Evolutionary conservation across 2,797 vertebrate species (phyloP).

Genomic region (Sarcophilus harrisii): DNA sequence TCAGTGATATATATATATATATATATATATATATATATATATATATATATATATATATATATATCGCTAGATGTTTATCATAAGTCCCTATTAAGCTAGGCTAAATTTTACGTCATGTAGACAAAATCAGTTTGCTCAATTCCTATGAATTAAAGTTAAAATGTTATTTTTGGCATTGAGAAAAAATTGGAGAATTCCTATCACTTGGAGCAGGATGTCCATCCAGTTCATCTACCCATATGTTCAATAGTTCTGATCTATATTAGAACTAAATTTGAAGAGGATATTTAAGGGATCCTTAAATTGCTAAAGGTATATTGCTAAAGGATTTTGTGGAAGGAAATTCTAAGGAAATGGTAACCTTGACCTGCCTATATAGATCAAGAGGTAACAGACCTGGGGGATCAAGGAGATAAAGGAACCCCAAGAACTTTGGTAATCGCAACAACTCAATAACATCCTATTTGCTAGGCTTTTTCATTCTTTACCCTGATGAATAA

Average conservation of each 20-base stretch:
- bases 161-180: background rate
- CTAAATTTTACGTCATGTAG: slow-evolving; percentile 35
- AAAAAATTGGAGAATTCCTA: background rate
- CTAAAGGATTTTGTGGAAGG: background rate
- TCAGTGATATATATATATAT: background rate
- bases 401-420: background rate
- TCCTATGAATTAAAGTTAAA: slow-evolving; percentile 31
- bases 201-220: slow-evolving; percentile 3
- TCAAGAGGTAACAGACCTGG: background rate
- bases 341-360: background rate
- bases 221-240: slow-evolving; percentile 10
- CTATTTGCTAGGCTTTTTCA: background rate
- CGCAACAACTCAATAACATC: background rate
- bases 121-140: slow-evolving; percentile 32
- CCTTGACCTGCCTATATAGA: background rate
- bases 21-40: background rate
- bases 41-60: no score
- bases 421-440: background rate
- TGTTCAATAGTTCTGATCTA: background rate
- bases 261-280: slow-evolving; percentile 12
- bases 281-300: background rate
- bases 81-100: slow-evolving; percentile 28
- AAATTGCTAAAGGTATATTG: slow-evolving; percentile 9
- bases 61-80: background rate
- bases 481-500: background rate